A percentile compares a stretch with the other conserved stretches of the same genome.
phyloP scores from a whole-genome alignment of 2,113 vertebrate genomes.

The Hippocampus zosterae region DNA sequence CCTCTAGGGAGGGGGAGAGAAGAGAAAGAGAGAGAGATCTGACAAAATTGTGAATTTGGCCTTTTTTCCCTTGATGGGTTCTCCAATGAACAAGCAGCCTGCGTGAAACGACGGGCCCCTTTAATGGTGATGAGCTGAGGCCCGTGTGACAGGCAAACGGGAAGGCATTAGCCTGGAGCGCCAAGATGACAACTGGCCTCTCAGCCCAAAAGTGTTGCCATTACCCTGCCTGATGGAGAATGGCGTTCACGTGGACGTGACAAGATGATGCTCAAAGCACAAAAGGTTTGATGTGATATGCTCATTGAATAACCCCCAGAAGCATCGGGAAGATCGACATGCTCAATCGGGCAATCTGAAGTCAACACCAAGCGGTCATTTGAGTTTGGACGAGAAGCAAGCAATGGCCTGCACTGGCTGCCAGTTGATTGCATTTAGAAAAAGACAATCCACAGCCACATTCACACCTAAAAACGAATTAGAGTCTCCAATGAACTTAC shows the following conservation, averaged over 20 bases:
- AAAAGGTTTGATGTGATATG: constrained; percentile 16
- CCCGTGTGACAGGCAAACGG: constrained; percentile 19
- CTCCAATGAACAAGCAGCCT: constrained; percentile 2
- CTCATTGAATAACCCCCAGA: constrained; percentile 35
- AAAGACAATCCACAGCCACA: background rate
- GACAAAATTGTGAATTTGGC: background rate
- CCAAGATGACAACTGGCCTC: constrained; percentile 32
- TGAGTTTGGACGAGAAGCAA: background rate
- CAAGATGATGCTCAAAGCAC: constrained; percentile 36
- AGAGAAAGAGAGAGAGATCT: no score
- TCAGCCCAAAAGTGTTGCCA: constrained; percentile 25
- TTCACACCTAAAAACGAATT: no score
- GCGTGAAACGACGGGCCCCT: constrained; percentile 9
- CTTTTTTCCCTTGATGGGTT: background rate
- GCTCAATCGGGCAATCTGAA: constrained; percentile 24
- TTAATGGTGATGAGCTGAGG: constrained; percentile 15
- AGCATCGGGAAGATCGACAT: constrained; percentile 35
- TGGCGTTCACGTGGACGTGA: constrained; percentile 36
- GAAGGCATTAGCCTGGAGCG: constrained; percentile 32
- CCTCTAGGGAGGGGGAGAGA: no score
- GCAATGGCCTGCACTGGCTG: no score
- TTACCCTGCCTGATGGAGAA: constrained; percentile 42
- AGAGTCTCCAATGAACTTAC: no score
- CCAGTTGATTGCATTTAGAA: background rate
- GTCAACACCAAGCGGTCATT: background rate